phyloP scores from a whole-genome alignment of 2,888 invertebrate genomes.

The Stenchaetothrips biformis region DNA sequence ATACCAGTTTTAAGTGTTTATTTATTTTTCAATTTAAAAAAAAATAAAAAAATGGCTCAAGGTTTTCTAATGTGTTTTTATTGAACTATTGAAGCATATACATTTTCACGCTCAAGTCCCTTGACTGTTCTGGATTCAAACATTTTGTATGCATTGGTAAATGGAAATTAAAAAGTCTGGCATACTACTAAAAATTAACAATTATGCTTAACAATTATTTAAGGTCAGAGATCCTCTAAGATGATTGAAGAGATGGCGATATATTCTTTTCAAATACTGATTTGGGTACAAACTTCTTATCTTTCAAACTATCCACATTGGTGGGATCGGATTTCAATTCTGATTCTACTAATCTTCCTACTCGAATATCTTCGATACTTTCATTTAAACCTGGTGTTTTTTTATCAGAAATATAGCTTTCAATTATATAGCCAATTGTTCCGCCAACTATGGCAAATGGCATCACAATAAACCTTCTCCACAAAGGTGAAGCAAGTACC shows the following conservation, averaged over 20 bases:
- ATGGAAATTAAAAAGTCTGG: too few species aligned
- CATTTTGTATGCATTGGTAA: too few species aligned
- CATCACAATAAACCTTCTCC: neutral
- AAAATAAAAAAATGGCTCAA: neutral
- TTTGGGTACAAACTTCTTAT: slow-evolving; percentile 20
- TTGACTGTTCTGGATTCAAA: too few species aligned
- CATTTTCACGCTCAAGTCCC: too few species aligned
- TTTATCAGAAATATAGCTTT: neutral
- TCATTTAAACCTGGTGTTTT: neutral
- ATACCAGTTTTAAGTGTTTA: too few species aligned
- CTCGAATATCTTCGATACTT: neutral
- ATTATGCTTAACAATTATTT: neutral
- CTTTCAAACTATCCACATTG: neutral
- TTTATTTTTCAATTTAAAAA: neutral
- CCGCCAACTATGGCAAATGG: neutral
- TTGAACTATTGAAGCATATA: too few species aligned
- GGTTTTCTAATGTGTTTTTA: too few species aligned
- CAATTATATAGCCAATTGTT: neutral
- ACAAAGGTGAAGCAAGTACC: too few species aligned
- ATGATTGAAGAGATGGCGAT: slow-evolving; percentile 24
- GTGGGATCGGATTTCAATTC: neutral
- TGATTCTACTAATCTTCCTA: neutral
- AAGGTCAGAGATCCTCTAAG: neutral
- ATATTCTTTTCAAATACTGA: slow-evolving; percentile 30
- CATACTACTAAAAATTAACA: neutral